Evolutionary conservation across 2,113 vertebrate species (phyloP).

Genomic region (Polypterus bichir): DNA sequence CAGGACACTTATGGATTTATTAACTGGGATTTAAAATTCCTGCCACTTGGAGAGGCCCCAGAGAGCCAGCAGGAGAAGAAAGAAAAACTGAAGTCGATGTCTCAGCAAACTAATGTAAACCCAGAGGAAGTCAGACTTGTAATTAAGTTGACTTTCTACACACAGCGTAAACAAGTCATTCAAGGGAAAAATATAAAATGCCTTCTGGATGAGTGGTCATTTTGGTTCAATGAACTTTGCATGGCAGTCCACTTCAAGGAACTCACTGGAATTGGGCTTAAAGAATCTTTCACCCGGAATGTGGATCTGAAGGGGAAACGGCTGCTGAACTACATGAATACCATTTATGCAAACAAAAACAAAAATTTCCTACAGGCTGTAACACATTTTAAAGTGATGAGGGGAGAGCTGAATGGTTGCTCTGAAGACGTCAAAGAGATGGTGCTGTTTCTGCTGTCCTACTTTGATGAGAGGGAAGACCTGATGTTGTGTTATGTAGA

Average conservation of each 20-base stretch:
- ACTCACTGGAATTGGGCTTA: constrained; percentile 10
- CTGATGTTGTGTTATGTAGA: constrained; percentile 15
- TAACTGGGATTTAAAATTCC: too few species aligned
- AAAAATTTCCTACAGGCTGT: constrained; percentile 13
- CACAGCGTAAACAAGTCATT: constrained; percentile 18
- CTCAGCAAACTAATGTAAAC: too few species aligned
- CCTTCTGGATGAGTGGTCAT: constrained; percentile 18
- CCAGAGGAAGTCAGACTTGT: constrained; percentile 18
- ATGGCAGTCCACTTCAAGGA: constrained; percentile 24
- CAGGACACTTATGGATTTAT: not conserved
- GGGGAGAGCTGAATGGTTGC: constrained; percentile 10
- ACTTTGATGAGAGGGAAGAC: constrained; percentile 18
- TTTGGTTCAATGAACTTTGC: constrained; percentile 16
- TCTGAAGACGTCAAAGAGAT: constrained; percentile 14
- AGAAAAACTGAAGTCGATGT: too few species aligned
- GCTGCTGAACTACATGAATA: constrained; percentile 20
- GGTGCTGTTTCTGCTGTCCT: constrained; percentile 17
- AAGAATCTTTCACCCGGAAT: constrained; percentile 14
- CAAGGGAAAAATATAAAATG: constrained; percentile 19
- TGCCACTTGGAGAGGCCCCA: too few species aligned
- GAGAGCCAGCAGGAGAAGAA: too few species aligned
- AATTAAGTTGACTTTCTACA: constrained; percentile 25
- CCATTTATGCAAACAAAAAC: constrained; percentile 3
- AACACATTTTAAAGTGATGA: constrained; percentile 10
- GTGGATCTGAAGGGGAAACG: constrained; percentile 15